Evolutionary conservation across 2,888 invertebrate species (phyloP), one percentile per base, ranked within the genome.

Genomic region (Cataglyphis rosenhaueri): DNA sequence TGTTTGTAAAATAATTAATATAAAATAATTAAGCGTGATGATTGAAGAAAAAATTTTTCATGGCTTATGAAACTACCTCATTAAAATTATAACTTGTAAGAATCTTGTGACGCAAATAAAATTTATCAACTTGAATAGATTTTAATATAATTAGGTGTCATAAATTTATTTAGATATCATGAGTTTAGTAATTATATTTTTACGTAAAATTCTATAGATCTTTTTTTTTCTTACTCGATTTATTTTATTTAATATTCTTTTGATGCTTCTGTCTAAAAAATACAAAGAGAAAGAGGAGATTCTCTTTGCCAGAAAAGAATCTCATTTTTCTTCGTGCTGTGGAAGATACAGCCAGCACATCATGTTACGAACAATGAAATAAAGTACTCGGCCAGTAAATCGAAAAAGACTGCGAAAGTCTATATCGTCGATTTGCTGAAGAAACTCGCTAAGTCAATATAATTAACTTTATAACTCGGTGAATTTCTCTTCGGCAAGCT

Each of bases 401-500:
- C 25, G 59, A 73, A 55, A 25, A 12, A 73, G 41, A 73, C 73
- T 73, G 59, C n/a, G n/a, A 32, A 73, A 73, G 73, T 73, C n/a
- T 29, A 41, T 41, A 73, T 59, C 41, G 41, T 41, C 59, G 73
- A 57, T 29, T 73, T 59, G 59, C 41, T 41, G 41, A 41, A 73
- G 59, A 59, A 73, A 29, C 73, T 73, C n/a, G 12, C n/a, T 15
- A 59, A 59, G 59, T 59, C 59, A 73, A 59, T 57, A 29, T 73
- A 73, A 73, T 73, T 73, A 73, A 59, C 59, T 73, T 9, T 12
- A 21, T 41, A 59, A 44, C 38, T 44, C 41, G 71, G 38, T n/a
- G 41, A 73, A 29, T 41, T 73, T 59, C 73, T 59, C 73, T 44
- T 59, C n/a, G n/a, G 41, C n/a, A 44, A 25, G 73, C 59, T 73